Evolutionary conservation across 2,113 vertebrate genomes (phyloP), one percentile per base, ranked within the genome.

Genomic region (Microtus pennsylvanicus): DNA sequence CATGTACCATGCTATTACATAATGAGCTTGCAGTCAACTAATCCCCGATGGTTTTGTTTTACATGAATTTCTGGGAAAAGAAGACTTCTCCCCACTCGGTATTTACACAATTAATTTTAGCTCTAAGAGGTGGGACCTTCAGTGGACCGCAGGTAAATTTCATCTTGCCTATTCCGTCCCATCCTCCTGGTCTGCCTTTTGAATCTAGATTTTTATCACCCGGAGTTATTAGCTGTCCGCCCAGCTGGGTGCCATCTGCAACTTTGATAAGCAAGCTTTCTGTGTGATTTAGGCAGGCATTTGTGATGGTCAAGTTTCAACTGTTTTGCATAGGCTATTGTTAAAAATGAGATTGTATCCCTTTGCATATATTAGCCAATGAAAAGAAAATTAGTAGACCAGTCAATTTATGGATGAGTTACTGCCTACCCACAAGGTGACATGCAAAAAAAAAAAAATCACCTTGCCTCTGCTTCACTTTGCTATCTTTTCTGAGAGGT

Each of bases 1-100:
- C 97, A 93, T 95, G 94, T 97, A 92, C 91, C 94, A 70, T 95
- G 93, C 90, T 94, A 82, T 86, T 90, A 90, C 69, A 91, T 95
- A 95, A 97, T 78, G 88, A 97, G 81, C 81, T 97, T 90, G 89
- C 33, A 94, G 63, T 87, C 90, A 92, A 45, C 93, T 88, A 97
- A 97, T 95, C 88, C 86, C 88, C 8, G 38, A 4, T 93, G 86
- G 88, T 67, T 96, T 95, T 92, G 90, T 97, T 97, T 96, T 90
- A 96, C 52, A 75, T 55, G 61, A 88, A 91, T 96, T 96, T 97
- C 94, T 91, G 77, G 72, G 90, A 82, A 97, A 95, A 26, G 7
- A 82, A 83, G 77, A 24, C 81, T 86, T 93, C 52, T 95, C 58
- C 52, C 52, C 33, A 52, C 78, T 85, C 33, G 13, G 30, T 76